Evolutionary conservation across 2,888 invertebrate genomes (phyloP), one percentile per base, ranked within the genome.

Genomic region (Hirtodrosophila histrioides): DNA sequence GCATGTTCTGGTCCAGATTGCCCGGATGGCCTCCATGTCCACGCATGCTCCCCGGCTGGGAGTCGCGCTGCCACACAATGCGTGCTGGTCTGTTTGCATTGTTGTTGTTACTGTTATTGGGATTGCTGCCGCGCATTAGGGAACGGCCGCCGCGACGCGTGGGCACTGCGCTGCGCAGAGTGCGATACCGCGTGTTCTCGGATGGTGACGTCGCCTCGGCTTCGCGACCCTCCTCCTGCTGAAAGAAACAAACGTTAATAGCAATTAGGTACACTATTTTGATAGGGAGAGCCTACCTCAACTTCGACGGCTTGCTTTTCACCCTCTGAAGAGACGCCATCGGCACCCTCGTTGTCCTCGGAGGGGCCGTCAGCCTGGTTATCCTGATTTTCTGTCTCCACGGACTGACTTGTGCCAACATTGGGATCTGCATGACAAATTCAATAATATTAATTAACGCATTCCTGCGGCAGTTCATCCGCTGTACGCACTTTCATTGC

Each of bases 211-310:
- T 94, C 2, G 96, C 96, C 91, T 96, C 96, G 2, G 96, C 96
- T 92, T 96, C 96, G 50, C 96, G 94, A 3, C 95, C 96, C 88
- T 96, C 96, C 89, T 96, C 96, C 90, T 92, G 91, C 89, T 27
- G 17, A 17, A 44, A 7, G 12, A 46, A 41, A 11, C 7, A 44
- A 10, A 44, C 27, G 8, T 17, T 11, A 2, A 24, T 4, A 17
- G 17, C 5, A 4, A 24, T n/a, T 23, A 5, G 9, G 3, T 31
- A 11, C 3, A 31, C 4, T n/a, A 5, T 8, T 11, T 11, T 12
- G 8, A 29, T 31, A 8, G 11, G 11, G 0, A n/a, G 10, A 10
- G n/a, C 7, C 63, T 79, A 90, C 91, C 78, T 91, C 91, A 8
- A 91, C 75, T 41, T 92, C 92, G 11, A 92, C 91, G 5, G 92